Evolutionary conservation across 2,797 vertebrate species (phyloP), one percentile per base, ranked within the genome.

Genomic region (Eupleurogrammus muticus): DNA sequence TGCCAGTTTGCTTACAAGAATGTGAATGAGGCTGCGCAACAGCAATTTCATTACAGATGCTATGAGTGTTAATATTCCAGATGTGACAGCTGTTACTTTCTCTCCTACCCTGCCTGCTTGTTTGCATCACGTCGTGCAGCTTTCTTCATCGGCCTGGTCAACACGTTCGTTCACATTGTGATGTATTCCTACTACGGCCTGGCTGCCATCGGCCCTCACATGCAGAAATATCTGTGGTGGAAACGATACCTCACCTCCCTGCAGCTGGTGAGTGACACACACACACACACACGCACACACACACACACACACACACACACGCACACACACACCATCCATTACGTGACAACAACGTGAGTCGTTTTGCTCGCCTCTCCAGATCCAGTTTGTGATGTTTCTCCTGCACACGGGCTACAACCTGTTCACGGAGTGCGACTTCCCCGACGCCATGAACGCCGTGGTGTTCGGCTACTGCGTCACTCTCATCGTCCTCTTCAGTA

Each of bases 201-300:
- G 87, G 94, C 97, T 57, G 96, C 96, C 0, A 90, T 97, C 5
- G 98, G 97, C 34, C 97, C 97, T 36, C 95, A 96, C 91, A 94
- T 99, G 94, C 97, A 97, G 87, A 98, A 96, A 65, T 99, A 98
- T 75, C 93, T 99, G 66, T 99, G 98, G 97, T 99, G 97, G 97
- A 99, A 99, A 82, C 89, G 93, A 42, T 99, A 99, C 83, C 92
- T 99, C 83, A 99, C 97, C 23, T 97, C 96, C 72, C 83, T 99
- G 75, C 97, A 99, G 83, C 86, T 99, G 95, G 97, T 99, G 90
- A 95, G 94, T 86, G 12, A 54, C 65, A 52, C 11, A 4, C 28
- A 28, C 28, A 28, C 28, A 28, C 28, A 28, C 28, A 28, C 28
- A 28, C 28, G n/a, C 28, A 28, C 28, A 28, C 28, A 28, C 28